Percentiles rank a stretch among this genome's conserved stretches.
Conservation (phyloP, 2,797 vertebrate species). For the Rhinatrema bivittatum region DNA sequence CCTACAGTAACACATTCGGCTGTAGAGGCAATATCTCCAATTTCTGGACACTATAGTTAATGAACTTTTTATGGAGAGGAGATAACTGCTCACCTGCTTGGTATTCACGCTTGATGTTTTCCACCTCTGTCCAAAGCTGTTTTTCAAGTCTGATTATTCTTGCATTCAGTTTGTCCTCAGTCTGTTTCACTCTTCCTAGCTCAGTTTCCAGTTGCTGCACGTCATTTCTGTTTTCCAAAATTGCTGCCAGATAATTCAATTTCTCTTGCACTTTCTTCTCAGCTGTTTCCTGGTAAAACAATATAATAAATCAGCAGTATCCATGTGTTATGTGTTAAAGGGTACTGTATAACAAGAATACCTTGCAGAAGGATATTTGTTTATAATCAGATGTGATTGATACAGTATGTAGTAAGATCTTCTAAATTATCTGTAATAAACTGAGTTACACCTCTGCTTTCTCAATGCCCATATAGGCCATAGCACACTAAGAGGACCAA, state of each 20-base stretch:
- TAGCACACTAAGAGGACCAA: too few relatives aligned
- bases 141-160: constrained; percentile 57
- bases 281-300: constrained; percentile 48
- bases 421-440: too few relatives aligned
- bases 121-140: constrained; percentile 58
- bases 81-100: constrained; percentile 60
- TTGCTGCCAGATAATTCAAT: constrained; percentile 40
- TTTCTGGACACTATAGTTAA: too few relatives aligned
- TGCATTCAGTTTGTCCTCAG: constrained; percentile 47
- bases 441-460: too few relatives aligned
- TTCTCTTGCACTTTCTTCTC: constrained; percentile 50
- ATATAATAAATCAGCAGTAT: too few relatives aligned
- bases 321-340: background rate
- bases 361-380: too few relatives aligned
- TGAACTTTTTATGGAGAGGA: too few relatives aligned
- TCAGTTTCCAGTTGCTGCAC: constrained; percentile 28
- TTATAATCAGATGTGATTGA: too few relatives aligned
- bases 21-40: too few relatives aligned
- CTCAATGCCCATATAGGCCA: too few relatives aligned
- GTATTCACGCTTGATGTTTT: constrained; percentile 69
- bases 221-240: constrained; percentile 45
- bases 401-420: too few relatives aligned
- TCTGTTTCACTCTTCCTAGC: constrained; percentile 39
- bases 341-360: background rate
- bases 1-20: too few relatives aligned